Conservation (phyloP, 2,113 vertebrate genomes). For the Periophthalmus modestus region DNA sequence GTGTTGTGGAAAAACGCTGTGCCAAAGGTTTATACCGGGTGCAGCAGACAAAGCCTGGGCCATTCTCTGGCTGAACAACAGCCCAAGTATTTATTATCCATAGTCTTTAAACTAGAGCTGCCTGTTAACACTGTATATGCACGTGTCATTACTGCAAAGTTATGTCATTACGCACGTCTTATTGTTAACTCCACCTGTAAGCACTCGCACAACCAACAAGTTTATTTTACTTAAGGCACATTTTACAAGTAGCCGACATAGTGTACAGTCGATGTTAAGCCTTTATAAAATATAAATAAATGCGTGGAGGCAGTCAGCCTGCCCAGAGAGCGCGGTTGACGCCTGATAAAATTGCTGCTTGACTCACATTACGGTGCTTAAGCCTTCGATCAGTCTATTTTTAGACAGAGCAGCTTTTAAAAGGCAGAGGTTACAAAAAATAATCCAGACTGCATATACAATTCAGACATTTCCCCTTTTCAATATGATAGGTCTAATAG, state of each 20-base stretch:
- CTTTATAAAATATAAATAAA: conserved; percentile 79
- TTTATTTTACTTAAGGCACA: background rate
- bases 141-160: background rate
- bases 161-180: conserved; percentile 4
- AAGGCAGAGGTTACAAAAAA: background rate
- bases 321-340: conserved; percentile 31
- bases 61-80: conserved; percentile 13
- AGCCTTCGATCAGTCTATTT: conserved; percentile 37
- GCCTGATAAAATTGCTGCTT: conserved; percentile 30
- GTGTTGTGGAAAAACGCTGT: conserved; percentile 45
- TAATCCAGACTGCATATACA: background rate
- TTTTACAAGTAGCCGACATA: background rate
- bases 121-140: conserved; percentile 24
- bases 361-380: conserved; percentile 30
- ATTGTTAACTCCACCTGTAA: background rate
- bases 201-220: background rate
- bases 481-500: too few species aligned
- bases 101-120: conserved; percentile 32
- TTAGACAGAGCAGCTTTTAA: conserved; percentile 27
- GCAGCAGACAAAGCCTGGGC: conserved; percentile 28
- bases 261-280: conserved; percentile 42
- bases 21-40: conserved; percentile 46
- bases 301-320: background rate
- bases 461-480: background rate
- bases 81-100: conserved; percentile 32